phyloP scores from a whole-genome alignment of 1,140 invertebrate genomes.

The Helicoverpa armigera region DNA sequence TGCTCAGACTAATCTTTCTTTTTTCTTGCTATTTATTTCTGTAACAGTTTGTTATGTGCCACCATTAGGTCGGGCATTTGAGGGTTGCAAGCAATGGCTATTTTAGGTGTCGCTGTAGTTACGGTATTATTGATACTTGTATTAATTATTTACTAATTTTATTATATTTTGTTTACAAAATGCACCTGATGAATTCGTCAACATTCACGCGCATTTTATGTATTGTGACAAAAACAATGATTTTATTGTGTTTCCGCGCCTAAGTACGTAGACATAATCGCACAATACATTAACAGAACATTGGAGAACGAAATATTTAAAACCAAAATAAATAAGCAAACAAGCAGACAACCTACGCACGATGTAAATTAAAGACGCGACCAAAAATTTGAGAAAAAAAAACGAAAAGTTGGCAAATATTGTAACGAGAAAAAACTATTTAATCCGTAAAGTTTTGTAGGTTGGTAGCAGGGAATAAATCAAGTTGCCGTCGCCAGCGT shows the following conservation, averaged over 20 bases:
- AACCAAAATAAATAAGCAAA: slow-evolving; percentile 41
- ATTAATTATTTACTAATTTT: background rate
- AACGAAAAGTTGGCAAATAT: slow-evolving; percentile 80
- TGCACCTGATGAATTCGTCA: background rate
- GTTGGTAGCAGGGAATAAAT: slow-evolving; percentile 81
- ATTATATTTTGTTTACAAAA: background rate
- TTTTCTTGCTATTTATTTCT: slow-evolving; percentile 78
- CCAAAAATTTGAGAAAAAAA: slow-evolving; percentile 52
- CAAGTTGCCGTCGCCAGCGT: slow-evolving; percentile 71
- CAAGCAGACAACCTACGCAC: slow-evolving; percentile 34
- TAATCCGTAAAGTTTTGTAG: slow-evolving; percentile 85
- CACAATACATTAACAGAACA: slow-evolving; percentile 42
- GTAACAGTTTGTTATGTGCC: slow-evolving; percentile 79
- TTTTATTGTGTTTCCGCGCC: background rate
- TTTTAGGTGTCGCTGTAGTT: slow-evolving; percentile 39
- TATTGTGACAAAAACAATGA: background rate
- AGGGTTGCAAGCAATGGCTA: slow-evolving; percentile 59
- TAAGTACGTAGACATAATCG: background rate
- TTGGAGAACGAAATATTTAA: slow-evolving; percentile 14
- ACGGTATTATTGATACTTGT: slow-evolving; percentile 10
- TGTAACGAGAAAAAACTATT: slow-evolving; percentile 84
- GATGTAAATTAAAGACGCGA: slow-evolving; percentile 38
- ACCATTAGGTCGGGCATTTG: slow-evolving; percentile 75
- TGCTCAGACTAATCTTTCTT: slow-evolving; percentile 72
- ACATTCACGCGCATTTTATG: background rate